phyloP scores from a whole-genome alignment of 2,888 invertebrate species.

The Oscheius onirici region DNA sequence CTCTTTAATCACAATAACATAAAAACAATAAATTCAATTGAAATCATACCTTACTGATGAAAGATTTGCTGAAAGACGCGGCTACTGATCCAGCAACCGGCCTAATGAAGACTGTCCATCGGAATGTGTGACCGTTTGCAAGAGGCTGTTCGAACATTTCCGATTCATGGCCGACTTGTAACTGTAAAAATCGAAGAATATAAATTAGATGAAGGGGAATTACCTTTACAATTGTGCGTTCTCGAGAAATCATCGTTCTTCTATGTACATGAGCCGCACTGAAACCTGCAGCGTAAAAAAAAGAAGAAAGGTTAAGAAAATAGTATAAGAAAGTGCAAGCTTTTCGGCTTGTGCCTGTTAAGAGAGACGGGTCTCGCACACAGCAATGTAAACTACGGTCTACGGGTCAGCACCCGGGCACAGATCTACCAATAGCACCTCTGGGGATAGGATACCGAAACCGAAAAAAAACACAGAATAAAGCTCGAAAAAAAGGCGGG shows the following conservation, averaged over 20 bases:
- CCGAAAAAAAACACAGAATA: too few species aligned
- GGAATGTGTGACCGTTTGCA: constrained; percentile 6
- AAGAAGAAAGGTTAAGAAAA: background rate
- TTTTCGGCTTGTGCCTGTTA: background rate
- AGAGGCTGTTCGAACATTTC: constrained; percentile 14
- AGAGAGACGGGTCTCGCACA: background rate
- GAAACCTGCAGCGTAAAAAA: background rate
- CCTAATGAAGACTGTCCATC: constrained; percentile 31
- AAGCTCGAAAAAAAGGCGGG: too few species aligned
- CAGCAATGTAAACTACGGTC: background rate
- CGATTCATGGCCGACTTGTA: constrained; percentile 23
- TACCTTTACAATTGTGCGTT: constrained; percentile 29
- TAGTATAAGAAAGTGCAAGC: background rate
- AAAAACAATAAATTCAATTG: too few species aligned
- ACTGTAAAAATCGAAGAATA: background rate
- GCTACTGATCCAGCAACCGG: background rate
- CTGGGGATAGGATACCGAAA: too few species aligned
- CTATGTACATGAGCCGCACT: background rate
- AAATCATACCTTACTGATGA: constrained; percentile 34
- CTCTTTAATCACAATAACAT: too few species aligned
- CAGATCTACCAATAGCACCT: too few species aligned
- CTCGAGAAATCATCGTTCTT: constrained; percentile 6
- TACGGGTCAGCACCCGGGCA: too few species aligned
- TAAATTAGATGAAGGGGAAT: background rate
- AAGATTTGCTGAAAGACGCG: constrained; percentile 4